Conservation (phyloP, 1,140 invertebrate genomes). For the Augochlora pura region DNA sequence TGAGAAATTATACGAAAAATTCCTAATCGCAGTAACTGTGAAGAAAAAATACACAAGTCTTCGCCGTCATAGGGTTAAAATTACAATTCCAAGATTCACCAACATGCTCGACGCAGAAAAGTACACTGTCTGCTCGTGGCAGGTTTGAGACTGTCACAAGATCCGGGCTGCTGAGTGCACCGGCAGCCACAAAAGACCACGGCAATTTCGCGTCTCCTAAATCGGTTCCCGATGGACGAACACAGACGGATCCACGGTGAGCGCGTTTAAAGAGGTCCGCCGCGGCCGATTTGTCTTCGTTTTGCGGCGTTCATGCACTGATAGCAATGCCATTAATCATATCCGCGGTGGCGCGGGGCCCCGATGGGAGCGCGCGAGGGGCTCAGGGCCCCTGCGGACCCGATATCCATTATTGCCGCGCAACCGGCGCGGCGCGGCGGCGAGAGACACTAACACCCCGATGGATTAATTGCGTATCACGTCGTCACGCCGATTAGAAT, state of each 20-base stretch:
- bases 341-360: conserved; percentile 2
- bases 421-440: conserved; percentile 12
- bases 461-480: conserved; percentile 74
- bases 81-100: too few species aligned
- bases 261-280: conserved; percentile 56
- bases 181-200: conserved; percentile 12
- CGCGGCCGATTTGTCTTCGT: conserved; percentile 69
- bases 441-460: conserved; percentile 54
- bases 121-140: too few species aligned
- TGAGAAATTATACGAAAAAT: too few species aligned
- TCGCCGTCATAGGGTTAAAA: too few species aligned
- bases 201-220: conserved; percentile 15
- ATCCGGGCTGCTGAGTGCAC: too few species aligned
- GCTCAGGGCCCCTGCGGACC: conserved; percentile 53
- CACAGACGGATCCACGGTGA: conserved; percentile 62
- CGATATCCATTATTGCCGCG: conserved; percentile 67
- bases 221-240: conserved; percentile 62
- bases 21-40: too few species aligned
- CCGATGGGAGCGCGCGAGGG: neutral
- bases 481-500: conserved; percentile 68
- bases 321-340: conserved; percentile 73
- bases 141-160: too few species aligned
- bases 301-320: conserved; percentile 71
- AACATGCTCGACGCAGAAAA: too few species aligned
- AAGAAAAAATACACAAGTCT: too few species aligned